Base-by-base conservation (phyloP, 2,797 vertebrate species). In the Gymnocypris eckloni region DNA sequence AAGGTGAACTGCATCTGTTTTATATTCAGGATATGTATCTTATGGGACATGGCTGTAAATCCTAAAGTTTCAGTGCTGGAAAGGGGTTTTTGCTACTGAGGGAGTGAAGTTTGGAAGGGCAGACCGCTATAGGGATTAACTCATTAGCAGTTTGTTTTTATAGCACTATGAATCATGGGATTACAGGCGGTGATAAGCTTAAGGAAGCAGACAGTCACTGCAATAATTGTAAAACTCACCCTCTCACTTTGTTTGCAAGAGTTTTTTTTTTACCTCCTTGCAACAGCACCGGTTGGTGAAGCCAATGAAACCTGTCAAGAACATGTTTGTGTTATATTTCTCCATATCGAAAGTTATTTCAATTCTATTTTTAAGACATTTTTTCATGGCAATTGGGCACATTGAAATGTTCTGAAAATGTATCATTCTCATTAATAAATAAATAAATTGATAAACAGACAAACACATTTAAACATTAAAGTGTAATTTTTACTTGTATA, bases 41-140 rank as follows among this genome's bases (percentile, higher is more conserved):
- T 67, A 37, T 45, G 25, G 84, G 79, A 83, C 54, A 79, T 39
- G 41, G 66, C 41, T 81, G 83, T 87, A 81, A 78, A 87, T 89
- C 69, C 64, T 22, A 20, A 37, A 64, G 78, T 75, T 84, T 56
- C 25, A 4, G 1, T 16, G 76, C 64, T 66, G 41, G 15, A 54
- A 41, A 20, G 37, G 80, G 54, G 77, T 45, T 22, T 82, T 59
- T 20, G 15, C 39, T 22, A 70, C 64, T 56, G 61, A 69, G 48
- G 37, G 82, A 81, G 33, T 56, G 33, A 70, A 82, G 52, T 86
- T 86, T 50, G 50, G 45, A 86, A 84, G 84, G 43, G 61, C 28
- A 37, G 52, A 41, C 37, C 39, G 28, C 59, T 59, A n/a, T 5
- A 33, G n/a, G 37, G 45, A 71, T 48, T 50, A 70, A 54, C 18